These are phyloP conservation scores for Battus philenor DNA, from an alignment of 1,140 invertebrate genomes.

Conservation along the genomic window DNA sequence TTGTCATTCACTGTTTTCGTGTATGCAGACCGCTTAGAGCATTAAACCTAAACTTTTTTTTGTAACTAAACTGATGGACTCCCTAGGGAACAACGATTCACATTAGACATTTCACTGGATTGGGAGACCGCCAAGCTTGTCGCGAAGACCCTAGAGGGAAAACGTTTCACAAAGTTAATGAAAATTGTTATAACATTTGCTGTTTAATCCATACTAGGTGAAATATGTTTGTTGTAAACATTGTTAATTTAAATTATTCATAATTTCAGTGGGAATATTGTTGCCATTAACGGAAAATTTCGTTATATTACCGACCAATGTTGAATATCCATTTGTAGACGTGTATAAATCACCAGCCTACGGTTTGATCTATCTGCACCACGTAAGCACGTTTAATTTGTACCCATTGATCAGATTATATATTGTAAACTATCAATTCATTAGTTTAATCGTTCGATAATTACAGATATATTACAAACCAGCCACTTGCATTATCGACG, in stretches of 20 bases:
- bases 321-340: constrained; percentile 63
- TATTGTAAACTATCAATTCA: not conserved
- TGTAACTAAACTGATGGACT: too few relatives aligned
- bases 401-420: not conserved
- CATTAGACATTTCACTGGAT: too few relatives aligned
- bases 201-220: too few relatives aligned
- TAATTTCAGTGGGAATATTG: constrained; percentile 67
- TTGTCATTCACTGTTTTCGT: not conserved
- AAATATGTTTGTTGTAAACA: too few relatives aligned
- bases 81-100: too few relatives aligned
- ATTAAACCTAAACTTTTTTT: constrained; percentile 2
- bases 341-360: constrained; percentile 55
- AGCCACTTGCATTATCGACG: constrained; percentile 67
- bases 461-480: constrained; percentile 70
- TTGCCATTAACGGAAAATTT: constrained; percentile 67
- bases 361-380: constrained; percentile 55
- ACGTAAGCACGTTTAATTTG: constrained; percentile 37
- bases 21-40: not conserved
- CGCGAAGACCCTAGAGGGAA: too few relatives aligned
- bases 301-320: constrained; percentile 67
- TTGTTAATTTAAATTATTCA: too few relatives aligned
- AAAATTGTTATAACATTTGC: too few relatives aligned
- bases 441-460: not conserved
- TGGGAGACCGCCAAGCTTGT: too few relatives aligned
- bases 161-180: too few relatives aligned